A percentile compares a stretch with the other conserved stretches of the same genome.
Evolutionary conservation across 30 jellyfish, hydroid and myxozoan species (phyloP).

Genomic region (Mastigias papua): DNA sequence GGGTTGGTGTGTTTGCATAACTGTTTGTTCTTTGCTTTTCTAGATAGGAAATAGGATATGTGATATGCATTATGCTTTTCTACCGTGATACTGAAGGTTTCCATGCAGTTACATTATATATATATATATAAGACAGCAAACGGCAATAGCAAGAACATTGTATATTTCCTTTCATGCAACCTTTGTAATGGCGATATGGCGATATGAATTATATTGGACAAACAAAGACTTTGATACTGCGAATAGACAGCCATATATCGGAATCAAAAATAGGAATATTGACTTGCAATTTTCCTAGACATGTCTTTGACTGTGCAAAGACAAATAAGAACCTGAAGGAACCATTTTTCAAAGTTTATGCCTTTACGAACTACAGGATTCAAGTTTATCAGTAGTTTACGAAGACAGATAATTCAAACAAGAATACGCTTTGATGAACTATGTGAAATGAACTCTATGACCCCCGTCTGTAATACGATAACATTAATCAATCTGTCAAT

Average conservation of each 20-base stretch:
- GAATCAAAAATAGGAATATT: not conserved
- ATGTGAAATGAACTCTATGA: no score
- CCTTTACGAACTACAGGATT: not conserved
- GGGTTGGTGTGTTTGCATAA: no score
- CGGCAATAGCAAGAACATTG: not conserved
- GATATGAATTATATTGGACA: not conserved
- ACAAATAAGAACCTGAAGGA: constrained; percentile 1
- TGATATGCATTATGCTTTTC: no score
- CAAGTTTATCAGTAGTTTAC: not conserved
- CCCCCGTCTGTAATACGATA: no score
- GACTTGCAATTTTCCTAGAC: not conserved
- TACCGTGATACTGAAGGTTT: no score
- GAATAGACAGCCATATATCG: constrained; percentile 3
- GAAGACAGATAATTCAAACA: not conserved
- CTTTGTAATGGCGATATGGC: not conserved
- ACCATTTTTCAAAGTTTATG: not conserved
- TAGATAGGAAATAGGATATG: no score
- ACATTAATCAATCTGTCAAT: no score
- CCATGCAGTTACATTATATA: no score
- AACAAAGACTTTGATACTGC: not conserved
- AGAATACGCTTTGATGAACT: no score
- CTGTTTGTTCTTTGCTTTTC: no score
- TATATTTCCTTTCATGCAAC: not conserved
- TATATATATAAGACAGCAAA: no score
- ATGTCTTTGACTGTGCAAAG: not conserved